phyloP scores from a whole-genome alignment of 2,888 invertebrate species.

The Sarcophaga subvicina region DNA sequence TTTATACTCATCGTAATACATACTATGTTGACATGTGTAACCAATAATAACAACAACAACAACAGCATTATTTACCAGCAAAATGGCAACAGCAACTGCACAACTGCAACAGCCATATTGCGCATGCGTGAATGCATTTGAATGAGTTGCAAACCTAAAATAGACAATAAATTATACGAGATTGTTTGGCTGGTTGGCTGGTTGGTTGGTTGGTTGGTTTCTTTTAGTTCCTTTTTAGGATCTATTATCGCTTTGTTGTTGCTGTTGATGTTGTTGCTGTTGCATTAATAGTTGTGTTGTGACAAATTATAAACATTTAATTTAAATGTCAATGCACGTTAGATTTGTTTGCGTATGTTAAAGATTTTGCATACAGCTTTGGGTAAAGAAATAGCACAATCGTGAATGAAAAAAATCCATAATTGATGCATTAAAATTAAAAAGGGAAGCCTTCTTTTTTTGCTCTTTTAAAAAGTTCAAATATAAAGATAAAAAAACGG shows the following conservation, averaged over 20 bases:
- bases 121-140: slow-evolving; percentile 64
- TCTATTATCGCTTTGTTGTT: too few relatives aligned
- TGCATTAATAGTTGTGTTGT: neutral
- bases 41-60: neutral
- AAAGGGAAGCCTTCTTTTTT: too few relatives aligned
- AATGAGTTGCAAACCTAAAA: slow-evolving; percentile 33
- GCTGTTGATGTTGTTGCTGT: slow-evolving; percentile 1
- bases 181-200: neutral
- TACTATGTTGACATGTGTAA: neutral
- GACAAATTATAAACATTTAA: slow-evolving; percentile 30
- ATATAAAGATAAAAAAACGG: too few relatives aligned
- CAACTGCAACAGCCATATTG: slow-evolving; percentile 50
- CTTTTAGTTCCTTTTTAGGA: neutral
- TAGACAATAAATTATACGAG: neutral
- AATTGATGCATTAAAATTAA: too few relatives aligned
- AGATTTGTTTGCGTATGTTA: slow-evolving; percentile 29
- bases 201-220: neutral
- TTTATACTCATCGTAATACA: neutral
- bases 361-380: neutral
- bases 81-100: neutral
- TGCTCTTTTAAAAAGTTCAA: too few relatives aligned
- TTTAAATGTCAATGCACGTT: slow-evolving; percentile 56
- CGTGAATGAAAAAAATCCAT: neutral
- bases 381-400: neutral
- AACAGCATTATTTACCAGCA: too few relatives aligned